Percentiles rank a stretch among this genome's conserved stretches.
phyloP scores from a whole-genome alignment of 2,888 invertebrate genomes.

The Epistrophe grossulariae region DNA sequence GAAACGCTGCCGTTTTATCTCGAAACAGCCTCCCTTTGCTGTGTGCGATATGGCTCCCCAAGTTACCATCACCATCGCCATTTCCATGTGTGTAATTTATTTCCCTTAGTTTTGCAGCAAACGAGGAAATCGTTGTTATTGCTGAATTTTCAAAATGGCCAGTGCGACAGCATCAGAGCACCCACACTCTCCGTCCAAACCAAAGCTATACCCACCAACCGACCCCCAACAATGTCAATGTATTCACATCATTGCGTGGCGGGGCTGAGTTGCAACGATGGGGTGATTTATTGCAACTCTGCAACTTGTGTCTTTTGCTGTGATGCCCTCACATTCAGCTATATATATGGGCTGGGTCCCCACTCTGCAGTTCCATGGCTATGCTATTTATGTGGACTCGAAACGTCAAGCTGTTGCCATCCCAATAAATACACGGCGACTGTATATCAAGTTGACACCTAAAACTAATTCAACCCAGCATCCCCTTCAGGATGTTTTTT shows the following conservation, averaged over 20 bases:
- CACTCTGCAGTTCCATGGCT: conserved; percentile 1
- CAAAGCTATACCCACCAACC: not conserved
- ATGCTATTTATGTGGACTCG: conserved; percentile 43
- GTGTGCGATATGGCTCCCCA: conserved; percentile 62
- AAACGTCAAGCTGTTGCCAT: conserved; percentile 73
- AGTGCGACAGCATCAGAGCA: conserved; percentile 24
- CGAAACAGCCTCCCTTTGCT: conserved; percentile 49
- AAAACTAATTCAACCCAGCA: conserved; percentile 71
- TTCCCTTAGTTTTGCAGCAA: conserved; percentile 56
- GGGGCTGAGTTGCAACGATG: conserved; percentile 65
- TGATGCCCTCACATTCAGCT: conserved; percentile 21
- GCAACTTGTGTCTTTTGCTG: conserved; percentile 70
- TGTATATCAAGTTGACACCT: conserved; percentile 75
- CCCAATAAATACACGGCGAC: conserved; percentile 69
- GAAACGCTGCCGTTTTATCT: conserved; percentile 61
- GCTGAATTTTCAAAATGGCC: conserved; percentile 75
- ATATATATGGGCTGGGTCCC: not conserved
- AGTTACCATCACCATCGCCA: conserved; percentile 51
- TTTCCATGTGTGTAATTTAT: conserved; percentile 71
- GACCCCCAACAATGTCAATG: conserved; percentile 3
- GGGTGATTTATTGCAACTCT: conserved; percentile 75
- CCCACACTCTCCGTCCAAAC: not conserved
- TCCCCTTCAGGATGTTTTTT: conserved; percentile 34
- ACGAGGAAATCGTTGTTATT: conserved; percentile 72
- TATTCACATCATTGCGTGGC: conserved; percentile 35